phyloP scores from a whole-genome alignment of 2,888 invertebrate genomes.

The Antheraea yamamai region DNA sequence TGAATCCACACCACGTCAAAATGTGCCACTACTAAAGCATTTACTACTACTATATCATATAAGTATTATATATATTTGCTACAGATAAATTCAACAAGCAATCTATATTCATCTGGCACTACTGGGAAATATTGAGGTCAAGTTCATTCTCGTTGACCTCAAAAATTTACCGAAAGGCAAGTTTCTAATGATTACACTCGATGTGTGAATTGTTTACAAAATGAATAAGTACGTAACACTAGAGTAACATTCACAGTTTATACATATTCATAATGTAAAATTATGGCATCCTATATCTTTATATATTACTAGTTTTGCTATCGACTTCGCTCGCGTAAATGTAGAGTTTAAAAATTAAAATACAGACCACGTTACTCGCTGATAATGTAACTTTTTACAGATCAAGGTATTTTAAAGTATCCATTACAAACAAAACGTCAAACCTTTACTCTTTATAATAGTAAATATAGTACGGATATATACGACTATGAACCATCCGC shows the following conservation, averaged over 20 bases:
- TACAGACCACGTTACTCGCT: too few species aligned
- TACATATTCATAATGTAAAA: not conserved
- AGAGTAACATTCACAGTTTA: not conserved
- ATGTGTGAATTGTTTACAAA: not conserved
- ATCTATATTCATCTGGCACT: not conserved
- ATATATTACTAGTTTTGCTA: too few species aligned
- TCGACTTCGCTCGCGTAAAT: too few species aligned
- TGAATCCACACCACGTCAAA: not conserved
- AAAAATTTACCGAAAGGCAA: not conserved
- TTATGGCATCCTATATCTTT: too few species aligned
- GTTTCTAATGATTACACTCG: not conserved
- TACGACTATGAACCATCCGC: too few species aligned
- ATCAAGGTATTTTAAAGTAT: too few species aligned
- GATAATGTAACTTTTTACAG: too few species aligned
- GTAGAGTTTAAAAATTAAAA: too few species aligned
- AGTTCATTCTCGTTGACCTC: constrained; percentile 4
- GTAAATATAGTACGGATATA: too few species aligned
- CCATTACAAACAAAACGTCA: too few species aligned
- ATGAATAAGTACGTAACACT: not conserved
- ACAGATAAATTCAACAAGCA: not conserved
- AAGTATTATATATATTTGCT: not conserved
- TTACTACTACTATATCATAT: not conserved
- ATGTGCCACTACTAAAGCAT: not conserved
- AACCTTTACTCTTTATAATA: too few species aligned
- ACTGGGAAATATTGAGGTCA: constrained; percentile 1